These are phyloP conservation scores for Ifrita kowaldi DNA, from an alignment of 2,113 vertebrate genomes.

Conservation along the genomic window DNA sequence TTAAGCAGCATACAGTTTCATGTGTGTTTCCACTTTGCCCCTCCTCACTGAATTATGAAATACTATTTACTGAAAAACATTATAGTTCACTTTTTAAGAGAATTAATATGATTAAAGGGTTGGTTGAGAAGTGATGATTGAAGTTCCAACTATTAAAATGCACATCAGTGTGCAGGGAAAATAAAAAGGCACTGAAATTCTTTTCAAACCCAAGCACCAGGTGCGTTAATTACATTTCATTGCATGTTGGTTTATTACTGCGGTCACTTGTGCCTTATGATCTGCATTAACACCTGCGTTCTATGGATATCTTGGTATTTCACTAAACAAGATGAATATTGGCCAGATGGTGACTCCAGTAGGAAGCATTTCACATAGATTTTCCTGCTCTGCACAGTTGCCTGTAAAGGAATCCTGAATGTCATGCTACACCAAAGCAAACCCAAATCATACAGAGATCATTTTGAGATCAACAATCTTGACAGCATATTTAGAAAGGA, in stretches of 20 bases:
- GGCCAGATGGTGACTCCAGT: slow-evolving; percentile 74
- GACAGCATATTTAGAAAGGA: not conserved
- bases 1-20: not conserved
- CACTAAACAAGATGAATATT: slow-evolving; percentile 70
- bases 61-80: not conserved
- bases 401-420: slow-evolving; percentile 75
- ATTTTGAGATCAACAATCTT: slow-evolving; percentile 8
- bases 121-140: not conserved
- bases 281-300: slow-evolving; percentile 71
- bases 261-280: slow-evolving; percentile 60
- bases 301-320: slow-evolving; percentile 52
- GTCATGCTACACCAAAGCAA: slow-evolving; percentile 39
- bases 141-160: not conserved
- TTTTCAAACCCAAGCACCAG: slow-evolving; percentile 57
- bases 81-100: not conserved
- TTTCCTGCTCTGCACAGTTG: slow-evolving; percentile 39
- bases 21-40: not conserved
- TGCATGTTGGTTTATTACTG: slow-evolving; percentile 64
- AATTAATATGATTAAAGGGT: slow-evolving; percentile 16
- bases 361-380: slow-evolving; percentile 64
- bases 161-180: not conserved
- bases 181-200: slow-evolving; percentile 22
- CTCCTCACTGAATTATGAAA: not conserved
- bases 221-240: slow-evolving; percentile 70
- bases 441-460: not conserved